Evolutionary conservation across 2,113 vertebrate genomes (phyloP).

Genomic region (Helogale parvula): DNA sequence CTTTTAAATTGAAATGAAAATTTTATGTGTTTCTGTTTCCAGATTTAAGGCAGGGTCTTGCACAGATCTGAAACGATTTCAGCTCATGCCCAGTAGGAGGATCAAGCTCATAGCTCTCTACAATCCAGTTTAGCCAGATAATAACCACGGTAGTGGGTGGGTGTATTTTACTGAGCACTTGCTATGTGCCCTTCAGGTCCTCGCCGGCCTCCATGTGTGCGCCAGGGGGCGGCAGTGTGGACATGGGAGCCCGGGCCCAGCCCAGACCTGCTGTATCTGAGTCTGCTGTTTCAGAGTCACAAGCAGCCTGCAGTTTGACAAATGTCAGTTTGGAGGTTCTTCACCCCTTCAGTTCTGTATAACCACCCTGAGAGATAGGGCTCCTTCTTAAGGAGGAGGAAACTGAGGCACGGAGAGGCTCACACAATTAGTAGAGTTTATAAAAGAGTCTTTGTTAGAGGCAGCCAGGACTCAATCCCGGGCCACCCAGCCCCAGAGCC

Average conservation of each 20-base stretch:
- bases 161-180: not conserved
- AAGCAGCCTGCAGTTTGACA: not conserved
- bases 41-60: not conserved
- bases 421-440: not conserved
- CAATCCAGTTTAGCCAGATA: not conserved
- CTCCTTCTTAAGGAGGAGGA: not conserved
- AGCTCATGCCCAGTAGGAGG: not conserved
- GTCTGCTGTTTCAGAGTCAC: not conserved
- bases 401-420: not conserved
- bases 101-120: not conserved
- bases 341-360: not conserved
- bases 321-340: not conserved
- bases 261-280: not conserved
- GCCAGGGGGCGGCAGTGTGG: fast-evolving
- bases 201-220: not conserved
- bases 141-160: not conserved
- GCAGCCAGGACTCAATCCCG: not conserved
- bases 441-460: not conserved
- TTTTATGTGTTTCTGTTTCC: not conserved
- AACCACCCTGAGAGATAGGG: not conserved
- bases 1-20: not conserved
- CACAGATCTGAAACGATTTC: not conserved
- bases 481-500: not conserved
- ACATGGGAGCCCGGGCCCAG: not conserved
- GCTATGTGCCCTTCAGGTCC: not conserved